Percentiles rank a stretch among this genome's conserved stretches.
Evolutionary conservation across 2,113 vertebrate species (phyloP).

Genomic region (Polypterus senegalus): DNA sequence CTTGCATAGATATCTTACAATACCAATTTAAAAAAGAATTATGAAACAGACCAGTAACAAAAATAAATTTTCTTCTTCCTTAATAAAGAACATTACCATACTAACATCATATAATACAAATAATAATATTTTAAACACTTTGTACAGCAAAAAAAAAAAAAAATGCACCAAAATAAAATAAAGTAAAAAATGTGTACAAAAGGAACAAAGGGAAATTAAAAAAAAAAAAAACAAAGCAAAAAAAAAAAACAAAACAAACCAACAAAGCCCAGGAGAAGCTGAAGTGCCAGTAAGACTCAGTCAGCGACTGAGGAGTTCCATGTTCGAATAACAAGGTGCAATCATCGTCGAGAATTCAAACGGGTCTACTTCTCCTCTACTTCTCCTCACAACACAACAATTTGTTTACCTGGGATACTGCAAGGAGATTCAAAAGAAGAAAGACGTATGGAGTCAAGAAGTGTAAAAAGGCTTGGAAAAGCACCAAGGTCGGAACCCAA

Average conservation of each 20-base stretch:
- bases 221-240: constrained; percentile 69
- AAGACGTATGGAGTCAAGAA: too few relatives aligned
- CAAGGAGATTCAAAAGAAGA: too few relatives aligned
- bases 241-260: constrained; percentile 47
- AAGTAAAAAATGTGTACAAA: constrained; percentile 49
- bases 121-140: constrained; percentile 88
- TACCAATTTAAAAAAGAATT: constrained; percentile 99
- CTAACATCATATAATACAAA: constrained; percentile 99
- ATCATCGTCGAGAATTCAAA: neutral
- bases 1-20: constrained; percentile 99
- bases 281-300: constrained; percentile 18
- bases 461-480: too few relatives aligned
- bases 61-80: constrained; percentile 99
- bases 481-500: too few relatives aligned
- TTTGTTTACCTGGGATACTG: too few relatives aligned
- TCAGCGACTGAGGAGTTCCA: constrained; percentile 13
- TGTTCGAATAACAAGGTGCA: constrained; percentile 13
- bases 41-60: constrained; percentile 99
- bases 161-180: constrained; percentile 71
- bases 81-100: constrained; percentile 99
- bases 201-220: constrained; percentile 54
- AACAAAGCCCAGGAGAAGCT: constrained; percentile 33
- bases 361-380: neutral
- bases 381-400: too few relatives aligned
- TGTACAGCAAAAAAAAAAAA: constrained; percentile 81